These are phyloP conservation scores for Parnassius mnemosyne DNA, from an alignment of 2,888 invertebrate species.

Conservation along the genomic window DNA sequence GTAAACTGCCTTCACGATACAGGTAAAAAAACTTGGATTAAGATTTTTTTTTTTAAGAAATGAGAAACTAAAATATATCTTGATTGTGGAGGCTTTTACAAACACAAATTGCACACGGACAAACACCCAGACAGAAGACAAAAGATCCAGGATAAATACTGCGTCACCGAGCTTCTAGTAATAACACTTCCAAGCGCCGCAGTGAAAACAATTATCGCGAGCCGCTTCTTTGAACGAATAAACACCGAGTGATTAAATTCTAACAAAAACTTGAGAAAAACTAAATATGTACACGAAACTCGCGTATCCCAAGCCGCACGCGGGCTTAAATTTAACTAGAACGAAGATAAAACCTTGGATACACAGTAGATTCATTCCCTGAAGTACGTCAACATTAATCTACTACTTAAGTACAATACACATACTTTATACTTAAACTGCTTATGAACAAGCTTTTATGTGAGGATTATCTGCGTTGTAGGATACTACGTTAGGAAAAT, in stretches of 20 bases:
- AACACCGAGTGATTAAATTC: constrained; percentile 11
- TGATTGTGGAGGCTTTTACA: no score
- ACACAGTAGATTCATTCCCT: constrained; percentile 7
- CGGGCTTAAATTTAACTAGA: constrained; percentile 21
- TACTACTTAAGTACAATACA: constrained; percentile 16
- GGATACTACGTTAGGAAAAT: no score
- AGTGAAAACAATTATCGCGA: not conserved
- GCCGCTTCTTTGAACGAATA: not conserved
- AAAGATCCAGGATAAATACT: no score
- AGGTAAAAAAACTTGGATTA: no score
- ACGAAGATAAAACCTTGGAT: constrained; percentile 19
- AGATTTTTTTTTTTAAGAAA: no score
- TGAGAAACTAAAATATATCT: no score
- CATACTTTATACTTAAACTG: constrained; percentile 18
- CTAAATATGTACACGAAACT: constrained; percentile 22
- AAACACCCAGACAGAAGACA: no score
- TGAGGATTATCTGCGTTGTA: not conserved
- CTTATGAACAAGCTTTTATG: constrained; percentile 16
- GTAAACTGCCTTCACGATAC: no score
- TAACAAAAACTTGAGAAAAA: constrained; percentile 15
- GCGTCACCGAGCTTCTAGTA: no score
- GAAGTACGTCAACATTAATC: constrained; percentile 1
- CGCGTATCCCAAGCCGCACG: constrained; percentile 9
- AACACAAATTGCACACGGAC: no score
- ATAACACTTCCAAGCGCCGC: not conserved